phyloP scores from a whole-genome alignment of 2,797 vertebrate genomes.

The Enteromius fasciolatus region DNA sequence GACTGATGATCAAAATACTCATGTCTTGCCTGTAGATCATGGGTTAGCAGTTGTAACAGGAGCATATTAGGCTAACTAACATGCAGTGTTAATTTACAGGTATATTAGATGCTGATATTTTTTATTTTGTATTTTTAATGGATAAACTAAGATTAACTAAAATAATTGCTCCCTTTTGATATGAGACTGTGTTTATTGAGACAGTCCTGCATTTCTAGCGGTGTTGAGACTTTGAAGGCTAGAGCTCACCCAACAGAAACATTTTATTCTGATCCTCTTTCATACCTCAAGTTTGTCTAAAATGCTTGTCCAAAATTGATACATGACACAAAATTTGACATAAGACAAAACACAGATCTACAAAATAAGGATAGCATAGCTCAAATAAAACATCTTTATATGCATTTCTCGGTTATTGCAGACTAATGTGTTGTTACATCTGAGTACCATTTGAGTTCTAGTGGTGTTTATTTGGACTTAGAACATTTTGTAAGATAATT shows the following conservation, averaged over 20 bases:
- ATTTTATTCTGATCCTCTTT: not conserved
- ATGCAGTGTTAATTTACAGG: not conserved
- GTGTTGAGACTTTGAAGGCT: not conserved
- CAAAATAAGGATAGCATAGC: not conserved
- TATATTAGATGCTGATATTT: not conserved
- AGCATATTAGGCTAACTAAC: slow-evolving; percentile 33
- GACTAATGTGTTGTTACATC: not conserved
- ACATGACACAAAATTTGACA: not conserved
- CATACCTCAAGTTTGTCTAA: not conserved
- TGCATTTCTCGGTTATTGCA: not conserved
- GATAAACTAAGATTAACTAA: not conserved
- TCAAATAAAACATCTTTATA: not conserved
- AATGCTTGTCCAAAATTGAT: not conserved
- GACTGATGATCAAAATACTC: slow-evolving; percentile 47
- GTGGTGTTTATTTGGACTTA: not conserved
- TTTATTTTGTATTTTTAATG: not conserved
- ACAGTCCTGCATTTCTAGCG: not conserved
- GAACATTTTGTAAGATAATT: not conserved
- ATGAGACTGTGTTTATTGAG: not conserved
- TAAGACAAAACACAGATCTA: not conserved
- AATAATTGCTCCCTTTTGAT: not conserved
- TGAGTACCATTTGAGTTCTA: not conserved
- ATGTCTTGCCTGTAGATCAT: slow-evolving; percentile 22
- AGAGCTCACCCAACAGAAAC: not conserved
- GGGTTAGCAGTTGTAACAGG: slow-evolving; percentile 2